phyloP scores from a whole-genome alignment of 1,140 invertebrate genomes.

The Euborellia annulipes region DNA sequence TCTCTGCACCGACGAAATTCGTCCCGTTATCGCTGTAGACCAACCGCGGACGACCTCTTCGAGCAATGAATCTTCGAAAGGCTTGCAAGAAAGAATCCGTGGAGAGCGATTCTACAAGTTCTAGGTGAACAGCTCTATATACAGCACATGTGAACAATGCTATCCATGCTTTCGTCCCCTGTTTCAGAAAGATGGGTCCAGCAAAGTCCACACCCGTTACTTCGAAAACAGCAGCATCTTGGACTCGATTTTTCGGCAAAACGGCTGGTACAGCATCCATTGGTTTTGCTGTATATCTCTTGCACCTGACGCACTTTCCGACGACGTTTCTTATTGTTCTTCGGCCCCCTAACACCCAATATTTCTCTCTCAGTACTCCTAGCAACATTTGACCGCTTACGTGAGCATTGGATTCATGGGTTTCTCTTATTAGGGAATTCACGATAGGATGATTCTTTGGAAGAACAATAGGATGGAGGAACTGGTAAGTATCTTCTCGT shows the following conservation, averaged over 20 bases:
- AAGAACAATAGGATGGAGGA: conserved; percentile 10
- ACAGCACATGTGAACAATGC: conserved; percentile 25
- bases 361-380: conserved; percentile 14
- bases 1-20: conserved; percentile 23
- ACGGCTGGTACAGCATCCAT: conserved; percentile 13
- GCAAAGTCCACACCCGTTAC: conserved; percentile 22
- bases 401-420: conserved; percentile 7
- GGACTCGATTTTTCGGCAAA: conserved; percentile 18
- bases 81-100: conserved; percentile 24
- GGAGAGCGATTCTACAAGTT: conserved; percentile 20
- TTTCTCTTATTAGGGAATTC: conserved; percentile 6
- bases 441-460: conserved; percentile 9
- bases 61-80: conserved; percentile 25
- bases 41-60: conserved; percentile 19
- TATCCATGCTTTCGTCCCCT: conserved; percentile 19
- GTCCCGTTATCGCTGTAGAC: conserved; percentile 25
- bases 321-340: conserved; percentile 17
- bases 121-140: conserved; percentile 28
- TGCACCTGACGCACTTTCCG: conserved; percentile 18
- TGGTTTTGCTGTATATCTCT: conserved; percentile 15
- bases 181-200: conserved; percentile 19
- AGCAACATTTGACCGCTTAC: conserved; percentile 10
- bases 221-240: conserved; percentile 19
- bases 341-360: conserved; percentile 18
- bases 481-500: not conserved